Conservation (phyloP, 2,888 invertebrate species). For the Blastobasis lacticolella region DNA sequence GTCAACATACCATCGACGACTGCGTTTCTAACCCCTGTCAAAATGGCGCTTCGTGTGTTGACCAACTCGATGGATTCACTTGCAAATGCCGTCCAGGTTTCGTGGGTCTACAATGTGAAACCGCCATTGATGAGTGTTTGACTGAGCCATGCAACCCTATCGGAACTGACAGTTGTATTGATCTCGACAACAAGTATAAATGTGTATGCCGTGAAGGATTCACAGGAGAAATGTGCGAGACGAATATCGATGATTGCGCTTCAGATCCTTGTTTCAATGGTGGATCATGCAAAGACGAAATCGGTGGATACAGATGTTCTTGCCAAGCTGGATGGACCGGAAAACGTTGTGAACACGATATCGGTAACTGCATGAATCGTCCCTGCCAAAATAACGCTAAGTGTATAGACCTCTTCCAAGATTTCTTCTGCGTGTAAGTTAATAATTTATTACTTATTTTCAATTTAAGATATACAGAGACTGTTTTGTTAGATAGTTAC, state of each 20-base stretch:
- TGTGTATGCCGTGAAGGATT: constrained; percentile 94
- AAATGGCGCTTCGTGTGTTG: constrained; percentile 91
- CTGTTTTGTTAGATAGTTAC: no score
- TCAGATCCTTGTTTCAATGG: constrained; percentile 90
- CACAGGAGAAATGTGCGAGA: constrained; percentile 87
- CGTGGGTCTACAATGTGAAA: constrained; percentile 94
- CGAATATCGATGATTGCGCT: constrained; percentile 90
- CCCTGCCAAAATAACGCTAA: constrained; percentile 95
- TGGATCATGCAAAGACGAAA: constrained; percentile 90
- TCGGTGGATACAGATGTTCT: constrained; percentile 86
- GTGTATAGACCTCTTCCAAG: constrained; percentile 94
- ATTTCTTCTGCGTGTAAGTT: constrained; percentile 91
- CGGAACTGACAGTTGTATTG: constrained; percentile 92
- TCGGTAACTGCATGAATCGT: constrained; percentile 87
- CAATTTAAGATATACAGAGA: background rate
- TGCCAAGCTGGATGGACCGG: constrained; percentile 93
- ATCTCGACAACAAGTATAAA: constrained; percentile 88
- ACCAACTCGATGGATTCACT: constrained; percentile 90
- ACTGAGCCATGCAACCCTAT: constrained; percentile 92
- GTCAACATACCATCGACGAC: constrained; percentile 94
- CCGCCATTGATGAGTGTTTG: constrained; percentile 92
- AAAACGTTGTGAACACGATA: constrained; percentile 87
- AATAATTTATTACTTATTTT: constrained; percentile 9
- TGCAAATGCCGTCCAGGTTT: constrained; percentile 96
- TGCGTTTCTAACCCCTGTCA: constrained; percentile 93